These are phyloP conservation scores for Polypedilum vanderplanki DNA, from an alignment of 1,140 invertebrate genomes.

Conservation along the genomic window DNA sequence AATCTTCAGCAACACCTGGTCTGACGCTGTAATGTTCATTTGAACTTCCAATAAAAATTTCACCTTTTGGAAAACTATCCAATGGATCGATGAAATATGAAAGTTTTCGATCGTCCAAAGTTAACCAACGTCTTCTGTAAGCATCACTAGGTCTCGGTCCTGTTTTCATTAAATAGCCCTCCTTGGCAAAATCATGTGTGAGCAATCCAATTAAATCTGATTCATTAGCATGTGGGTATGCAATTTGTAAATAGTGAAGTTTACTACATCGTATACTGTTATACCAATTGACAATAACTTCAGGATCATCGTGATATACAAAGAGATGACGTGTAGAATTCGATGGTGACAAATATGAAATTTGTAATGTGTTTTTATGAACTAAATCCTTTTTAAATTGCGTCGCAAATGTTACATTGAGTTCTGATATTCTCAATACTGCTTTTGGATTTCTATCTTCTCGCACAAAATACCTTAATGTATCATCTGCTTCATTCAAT, in stretches of 20 bases:
- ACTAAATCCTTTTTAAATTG: slow-evolving; percentile 60
- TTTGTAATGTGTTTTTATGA: slow-evolving; percentile 70
- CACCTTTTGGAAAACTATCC: slow-evolving; percentile 82
- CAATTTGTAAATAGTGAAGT: slow-evolving; percentile 70
- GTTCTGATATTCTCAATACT: slow-evolving; percentile 67
- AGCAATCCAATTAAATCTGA: slow-evolving; percentile 66
- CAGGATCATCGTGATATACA: slow-evolving; percentile 76
- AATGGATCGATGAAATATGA: slow-evolving; percentile 84
- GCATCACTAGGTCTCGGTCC: slow-evolving; percentile 71
- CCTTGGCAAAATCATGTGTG: slow-evolving; percentile 71
- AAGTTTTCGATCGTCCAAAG: slow-evolving; percentile 77
- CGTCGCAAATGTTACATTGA: slow-evolving; percentile 80
- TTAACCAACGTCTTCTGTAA: slow-evolving; percentile 81
- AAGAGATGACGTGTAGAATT: slow-evolving; percentile 78
- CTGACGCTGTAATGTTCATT: slow-evolving; percentile 66
- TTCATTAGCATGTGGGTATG: slow-evolving; percentile 70
- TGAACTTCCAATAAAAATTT: slow-evolving; percentile 77
- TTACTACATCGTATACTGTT: slow-evolving; percentile 80
- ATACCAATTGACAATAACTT: slow-evolving; percentile 84
- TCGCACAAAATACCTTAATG: slow-evolving; percentile 77
- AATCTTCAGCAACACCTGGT: slow-evolving; percentile 57
- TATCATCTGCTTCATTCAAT: slow-evolving; percentile 69
- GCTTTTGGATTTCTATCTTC: slow-evolving; percentile 81
- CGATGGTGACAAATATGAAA: slow-evolving; percentile 70
- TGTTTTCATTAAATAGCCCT: slow-evolving; percentile 87